Conservation (phyloP, 2,797 vertebrate genomes). For the Rhabdomys pumilio region DNA sequence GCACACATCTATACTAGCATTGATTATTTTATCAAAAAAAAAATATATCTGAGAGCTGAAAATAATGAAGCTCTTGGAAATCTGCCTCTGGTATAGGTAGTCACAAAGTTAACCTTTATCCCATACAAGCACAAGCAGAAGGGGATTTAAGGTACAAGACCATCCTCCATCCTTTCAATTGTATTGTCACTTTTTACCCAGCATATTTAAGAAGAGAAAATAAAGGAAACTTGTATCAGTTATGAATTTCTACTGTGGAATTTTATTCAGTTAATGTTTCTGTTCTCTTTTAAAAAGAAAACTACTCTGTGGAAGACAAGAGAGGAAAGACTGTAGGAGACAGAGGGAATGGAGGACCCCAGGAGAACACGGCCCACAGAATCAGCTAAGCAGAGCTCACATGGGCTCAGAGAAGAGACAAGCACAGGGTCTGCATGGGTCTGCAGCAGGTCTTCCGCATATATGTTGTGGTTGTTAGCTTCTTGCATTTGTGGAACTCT, state of each 20-base stretch:
- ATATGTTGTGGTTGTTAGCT: not conserved
- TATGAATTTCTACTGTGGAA: slow-evolving; percentile 49
- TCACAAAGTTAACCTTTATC: not conserved
- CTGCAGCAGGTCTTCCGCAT: not conserved
- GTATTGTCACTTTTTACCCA: not conserved
- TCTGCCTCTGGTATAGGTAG: not conserved
- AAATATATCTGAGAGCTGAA: slow-evolving; percentile 46
- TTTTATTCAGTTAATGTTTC: slow-evolving; percentile 69
- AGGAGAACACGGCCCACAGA: not conserved
- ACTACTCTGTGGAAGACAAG: not conserved
- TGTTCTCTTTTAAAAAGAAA: slow-evolving; percentile 40
- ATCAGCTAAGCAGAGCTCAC: not conserved
- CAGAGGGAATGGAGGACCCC: not conserved
- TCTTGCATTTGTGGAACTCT: not conserved
- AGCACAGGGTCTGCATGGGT: not conserved
- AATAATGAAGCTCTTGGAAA: slow-evolving; percentile 33
- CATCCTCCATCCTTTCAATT: not conserved
- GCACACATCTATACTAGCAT: not conserved
- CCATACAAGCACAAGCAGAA: not conserved
- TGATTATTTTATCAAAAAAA: slow-evolving; percentile 58
- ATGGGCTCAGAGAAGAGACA: not conserved
- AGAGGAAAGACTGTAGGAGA: not conserved
- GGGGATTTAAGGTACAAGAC: not conserved
- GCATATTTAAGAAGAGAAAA: slow-evolving; percentile 8
- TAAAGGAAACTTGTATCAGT: slow-evolving; percentile 17